These are phyloP conservation scores for Anabas testudineus DNA, from an alignment of 2,797 vertebrate species.

Conservation along the genomic window DNA sequence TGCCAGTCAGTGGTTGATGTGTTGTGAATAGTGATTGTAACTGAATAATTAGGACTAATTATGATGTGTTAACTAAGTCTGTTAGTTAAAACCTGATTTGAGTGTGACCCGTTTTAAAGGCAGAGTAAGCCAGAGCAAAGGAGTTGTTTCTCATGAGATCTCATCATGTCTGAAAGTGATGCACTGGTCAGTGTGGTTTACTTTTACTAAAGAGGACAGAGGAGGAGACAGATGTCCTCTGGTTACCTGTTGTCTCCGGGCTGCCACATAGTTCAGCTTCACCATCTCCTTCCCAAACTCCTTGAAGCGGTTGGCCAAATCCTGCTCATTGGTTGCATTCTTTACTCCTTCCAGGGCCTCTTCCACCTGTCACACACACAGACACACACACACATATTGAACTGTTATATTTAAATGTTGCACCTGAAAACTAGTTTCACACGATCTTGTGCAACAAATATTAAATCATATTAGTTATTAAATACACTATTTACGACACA, in stretches of 20 bases:
- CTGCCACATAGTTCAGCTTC: constrained; percentile 98
- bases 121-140: not conserved
- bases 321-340: constrained; percentile 97
- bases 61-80: too few species aligned
- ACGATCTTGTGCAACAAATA: not conserved
- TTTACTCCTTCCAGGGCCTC: constrained; percentile 96
- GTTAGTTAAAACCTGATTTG: too few species aligned
- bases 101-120: not conserved
- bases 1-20: too few species aligned
- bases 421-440: constrained; percentile 4
- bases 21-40: too few species aligned
- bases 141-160: not conserved
- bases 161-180: constrained; percentile 1
- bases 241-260: constrained; percentile 94
- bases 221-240: not conserved
- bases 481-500: not conserved
- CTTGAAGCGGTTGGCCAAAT: constrained; percentile 97
- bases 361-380: constrained; percentile 87
- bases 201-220: not conserved
- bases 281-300: constrained; percentile 99
- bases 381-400: not conserved
- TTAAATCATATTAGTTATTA: constrained; percentile 1
- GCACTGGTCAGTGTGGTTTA: constrained; percentile 9
- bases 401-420: too few species aligned
- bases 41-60: too few species aligned